These are phyloP conservation scores for Apis laboriosa DNA, from an alignment of 1,140 invertebrate genomes.

Conservation along the genomic window DNA sequence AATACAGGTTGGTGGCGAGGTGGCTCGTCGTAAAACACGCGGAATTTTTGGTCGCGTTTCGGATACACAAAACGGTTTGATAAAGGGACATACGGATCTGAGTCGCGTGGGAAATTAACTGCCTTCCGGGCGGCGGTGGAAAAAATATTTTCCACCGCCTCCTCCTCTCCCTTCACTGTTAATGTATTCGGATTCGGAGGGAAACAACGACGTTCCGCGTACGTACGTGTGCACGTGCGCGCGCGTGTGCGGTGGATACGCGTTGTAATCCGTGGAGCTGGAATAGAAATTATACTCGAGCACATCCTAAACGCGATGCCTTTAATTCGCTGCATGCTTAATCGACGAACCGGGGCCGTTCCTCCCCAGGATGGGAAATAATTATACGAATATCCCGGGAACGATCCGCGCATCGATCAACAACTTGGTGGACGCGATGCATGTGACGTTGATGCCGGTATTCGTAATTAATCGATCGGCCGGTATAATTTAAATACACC, in stretches of 20 bases:
- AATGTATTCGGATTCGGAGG: constrained; percentile 32
- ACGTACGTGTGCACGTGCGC: not conserved
- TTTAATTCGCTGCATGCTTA: constrained; percentile 39
- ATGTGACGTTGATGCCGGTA: constrained; percentile 26
- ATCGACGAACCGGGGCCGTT: constrained; percentile 5
- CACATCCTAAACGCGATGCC: not conserved
- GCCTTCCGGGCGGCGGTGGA: not conserved
- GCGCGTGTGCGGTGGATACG: not conserved
- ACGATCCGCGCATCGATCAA: constrained; percentile 42
- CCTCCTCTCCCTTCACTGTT: not conserved
- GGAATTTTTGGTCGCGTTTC: constrained; percentile 27
- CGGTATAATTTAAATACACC: constrained; percentile 34
- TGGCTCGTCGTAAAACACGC: constrained; percentile 10
- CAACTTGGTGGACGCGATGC: constrained; percentile 19
- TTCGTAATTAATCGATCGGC: constrained; percentile 38
- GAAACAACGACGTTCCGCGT: constrained; percentile 13
- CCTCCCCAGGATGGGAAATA: constrained; percentile 7
- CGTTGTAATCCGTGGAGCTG: too few relatives aligned
- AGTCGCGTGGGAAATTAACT: constrained; percentile 32
- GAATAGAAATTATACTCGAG: not conserved
- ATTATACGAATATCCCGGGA: constrained; percentile 39
- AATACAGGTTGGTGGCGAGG: not conserved
- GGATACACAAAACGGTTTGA: constrained; percentile 32
- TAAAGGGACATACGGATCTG: constrained; percentile 35
- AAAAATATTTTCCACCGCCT: constrained; percentile 31